Evolutionary conservation across 1,140 invertebrate genomes (phyloP).

Genomic region (Brachionus asplanchnoidis): DNA sequence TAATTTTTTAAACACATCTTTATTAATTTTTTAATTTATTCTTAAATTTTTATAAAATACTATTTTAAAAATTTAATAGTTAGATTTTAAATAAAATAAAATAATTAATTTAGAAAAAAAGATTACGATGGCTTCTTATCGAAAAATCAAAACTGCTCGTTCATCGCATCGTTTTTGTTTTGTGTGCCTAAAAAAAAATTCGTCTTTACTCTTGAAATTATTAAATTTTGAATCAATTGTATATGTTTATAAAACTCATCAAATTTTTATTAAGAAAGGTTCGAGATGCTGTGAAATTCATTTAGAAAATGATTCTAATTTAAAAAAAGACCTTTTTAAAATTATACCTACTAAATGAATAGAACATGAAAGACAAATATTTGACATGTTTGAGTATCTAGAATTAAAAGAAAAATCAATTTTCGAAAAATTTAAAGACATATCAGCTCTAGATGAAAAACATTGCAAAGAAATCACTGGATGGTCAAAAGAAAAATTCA

Average conservation of each 20-base stretch:
- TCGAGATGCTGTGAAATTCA: not conserved
- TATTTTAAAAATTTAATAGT: not conserved
- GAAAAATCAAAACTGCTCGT: not conserved
- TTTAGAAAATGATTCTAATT: not conserved
- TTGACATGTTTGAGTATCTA: not conserved
- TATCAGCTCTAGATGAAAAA: not conserved
- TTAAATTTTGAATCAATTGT: not conserved
- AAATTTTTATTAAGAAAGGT: not conserved
- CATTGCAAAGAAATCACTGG: constrained; percentile 1
- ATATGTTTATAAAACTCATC: not conserved
- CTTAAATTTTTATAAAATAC: not conserved
- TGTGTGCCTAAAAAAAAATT: not conserved
- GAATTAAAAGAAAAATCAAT: not conserved
- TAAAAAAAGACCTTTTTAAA: constrained; percentile 9
- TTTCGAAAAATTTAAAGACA: not conserved
- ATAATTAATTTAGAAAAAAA: not conserved
- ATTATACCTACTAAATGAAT: not conserved
- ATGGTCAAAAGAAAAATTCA: constrained; percentile 15
- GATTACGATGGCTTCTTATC: not conserved
- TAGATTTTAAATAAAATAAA: not conserved
- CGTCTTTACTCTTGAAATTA: not conserved
- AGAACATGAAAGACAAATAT: not conserved
- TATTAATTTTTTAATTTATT: not conserved
- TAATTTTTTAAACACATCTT: not conserved
- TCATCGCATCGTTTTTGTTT: not conserved